Base-by-base conservation (phyloP, 1,140 invertebrate species). In the Drosophila persimilis region DNA sequence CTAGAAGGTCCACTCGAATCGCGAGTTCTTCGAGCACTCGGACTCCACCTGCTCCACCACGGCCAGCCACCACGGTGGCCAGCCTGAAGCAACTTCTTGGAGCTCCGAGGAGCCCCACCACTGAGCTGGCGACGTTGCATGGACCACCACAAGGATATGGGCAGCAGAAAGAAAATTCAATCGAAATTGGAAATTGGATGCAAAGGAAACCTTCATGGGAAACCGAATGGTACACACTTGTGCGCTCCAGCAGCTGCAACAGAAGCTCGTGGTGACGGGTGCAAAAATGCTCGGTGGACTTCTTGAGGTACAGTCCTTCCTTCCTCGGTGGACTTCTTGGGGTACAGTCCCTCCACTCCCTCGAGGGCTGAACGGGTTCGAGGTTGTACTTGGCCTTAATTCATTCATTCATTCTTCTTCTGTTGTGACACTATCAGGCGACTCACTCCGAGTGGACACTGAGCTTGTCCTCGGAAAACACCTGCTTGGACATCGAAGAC, bases 71-170 rank as follows among this genome's bases (percentile, higher is more conserved):
- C 77, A 94, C 92, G 66, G 93, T 92, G 0, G 94, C 94, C n/a
- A 98, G 97, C 92, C 80, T 94, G 93, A 6, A 94, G 94, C 79
- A 97, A 93, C 71, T 96, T 95, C n/a, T 93, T 92, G 17, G 93
- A 92, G 39, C 92, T 92, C 45, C 95, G 93, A 5, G 95, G 92
- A 31, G 90, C 91, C 20, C 94, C 93, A 0, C 96, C 96, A n/a
- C 95, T 93, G 20, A 98, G 90, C 77, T 97, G 95, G 46, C 95
- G 92, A 7, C 2, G 96, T 95, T 2, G 97, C 96, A 93, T 99
- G 98, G 0, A 95, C 97, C 13, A 97, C 94, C 67, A 98, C 92
- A 44, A 98, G 92, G 26, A 97, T 92, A 91, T 96, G 96, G 8
- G 96, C 96, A 81, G 93, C 95, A 93, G 90, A 0, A 73, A 52